phyloP scores from a whole-genome alignment of 2,888 invertebrate genomes.

The Pedicia rivosa region DNA sequence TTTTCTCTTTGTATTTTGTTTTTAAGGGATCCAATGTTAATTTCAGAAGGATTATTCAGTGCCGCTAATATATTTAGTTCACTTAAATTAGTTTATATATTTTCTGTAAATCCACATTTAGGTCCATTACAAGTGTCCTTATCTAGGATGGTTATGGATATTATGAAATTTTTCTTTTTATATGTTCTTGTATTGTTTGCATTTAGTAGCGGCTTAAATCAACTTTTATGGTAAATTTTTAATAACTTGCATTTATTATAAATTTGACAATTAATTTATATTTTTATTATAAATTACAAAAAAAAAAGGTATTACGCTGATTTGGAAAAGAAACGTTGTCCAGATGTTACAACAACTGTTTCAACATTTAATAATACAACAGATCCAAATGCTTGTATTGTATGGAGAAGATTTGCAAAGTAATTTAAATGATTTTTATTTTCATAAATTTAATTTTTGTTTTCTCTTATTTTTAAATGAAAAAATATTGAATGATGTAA shows the following conservation, averaged over 20 bases:
- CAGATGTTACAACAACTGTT: slow-evolving; percentile 34
- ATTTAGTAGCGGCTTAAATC: slow-evolving; percentile 70
- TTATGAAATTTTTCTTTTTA: slow-evolving; percentile 90
- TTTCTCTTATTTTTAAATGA: background rate
- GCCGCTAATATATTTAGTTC: slow-evolving; percentile 97
- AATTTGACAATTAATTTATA: background rate
- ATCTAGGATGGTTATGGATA: slow-evolving; percentile 87
- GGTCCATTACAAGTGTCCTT: slow-evolving; percentile 93
- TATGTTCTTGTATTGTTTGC: slow-evolving; percentile 86
- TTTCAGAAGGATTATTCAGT: slow-evolving; percentile 91
- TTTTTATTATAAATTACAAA: background rate
- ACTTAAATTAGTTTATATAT: slow-evolving; percentile 91
- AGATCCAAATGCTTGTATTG: slow-evolving; percentile 59
- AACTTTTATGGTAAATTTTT: slow-evolving; percentile 25
- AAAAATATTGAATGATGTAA: no score
- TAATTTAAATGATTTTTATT: slow-evolving; percentile 32
- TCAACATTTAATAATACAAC: slow-evolving; percentile 27
- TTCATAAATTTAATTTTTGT: no score
- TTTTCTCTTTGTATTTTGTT: no score
- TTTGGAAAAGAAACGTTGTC: slow-evolving; percentile 70
- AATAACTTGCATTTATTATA: background rate
- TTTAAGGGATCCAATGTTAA: slow-evolving; percentile 94
- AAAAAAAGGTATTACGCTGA: slow-evolving; percentile 69
- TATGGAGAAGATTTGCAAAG: slow-evolving; percentile 84
- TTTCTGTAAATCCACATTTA: slow-evolving; percentile 92